Base-by-base conservation (phyloP, 2,797 vertebrate species). In the Dallia pectoralis region DNA sequence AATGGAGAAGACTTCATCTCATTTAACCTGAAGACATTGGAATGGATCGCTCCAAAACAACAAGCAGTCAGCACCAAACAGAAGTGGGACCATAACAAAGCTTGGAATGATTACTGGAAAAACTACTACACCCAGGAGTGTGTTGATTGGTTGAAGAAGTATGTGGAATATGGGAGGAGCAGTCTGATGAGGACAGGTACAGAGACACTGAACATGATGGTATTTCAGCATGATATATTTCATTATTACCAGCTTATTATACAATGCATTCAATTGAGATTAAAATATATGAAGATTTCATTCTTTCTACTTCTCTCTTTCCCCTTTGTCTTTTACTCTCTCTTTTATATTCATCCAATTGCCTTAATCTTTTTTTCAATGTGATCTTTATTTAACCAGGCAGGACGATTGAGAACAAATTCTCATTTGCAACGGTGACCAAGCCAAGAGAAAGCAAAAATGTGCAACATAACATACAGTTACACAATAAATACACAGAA, bases 121-220 rank as follows among this genome's bases (percentile, higher is more conserved):
- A 0, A 75, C 16, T 87, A 81, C 71, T 0, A 25, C 8, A 79
- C 61, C 15, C 1, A 78, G 4, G 0, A 0, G 0, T 89, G 87
- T 27, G 18, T 67, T 47, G 48, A 81, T 0, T 80, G 67, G 70
- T 0, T 85, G 73, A 75, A 85, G 81, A 88, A 78, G 71, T 84
- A 78, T 15, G 0, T 90, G 27, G 0, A 27, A 1, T 79, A 81
- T 19, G 79, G 86, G 67, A 79, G 14, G 62, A 74, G 29, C 44
- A 72, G 67, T 65, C 76, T 84, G 65, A 4, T 72, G 76, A 86
- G 80, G 68, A 87, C 19, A 87, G 85, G 88, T 90, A 87, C 22
- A 64, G 25, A 63, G 51, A 70, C 72, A 59, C 74, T 22, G 36
- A 44, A 73, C 18, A 66, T 76, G 62, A 49, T 63, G 30, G 2